Base-by-base conservation (phyloP, 1,140 invertebrate species). In the Heliothis subflexa region DNA sequence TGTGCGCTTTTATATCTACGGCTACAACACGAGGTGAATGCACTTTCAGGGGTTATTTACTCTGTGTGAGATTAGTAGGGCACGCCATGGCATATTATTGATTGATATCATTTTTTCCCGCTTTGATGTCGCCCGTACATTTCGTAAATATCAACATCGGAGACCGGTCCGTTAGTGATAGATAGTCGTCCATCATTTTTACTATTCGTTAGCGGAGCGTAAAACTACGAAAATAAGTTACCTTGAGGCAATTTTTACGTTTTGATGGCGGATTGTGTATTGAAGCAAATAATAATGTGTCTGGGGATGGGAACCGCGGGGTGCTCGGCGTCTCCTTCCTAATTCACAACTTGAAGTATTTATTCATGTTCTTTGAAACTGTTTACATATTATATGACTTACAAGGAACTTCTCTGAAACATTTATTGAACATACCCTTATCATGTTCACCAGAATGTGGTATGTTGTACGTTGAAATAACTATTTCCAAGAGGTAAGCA, bases 91-190 rank as follows among this genome's bases (percentile, higher is more conserved):
- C 76, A 79, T 81, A 80, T 82, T 87, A 89, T 91, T 89, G 87
- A 91, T 92, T 89, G 83, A 88, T 89, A 84, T 83, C 81, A 86
- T 76, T 86, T 87, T 88, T 83, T 85, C 72, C 33, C 80, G 79
- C 61, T 86, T 82, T 84, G 74, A 70, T 83, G 74, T 81, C 57
- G 70, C 83, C 78, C 74, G 79, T 78, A 83, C 81, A 87, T 86
- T 74, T 70, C 73, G 59, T 74, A 78, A 75, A 59, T 61, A 78
- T 50, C 55, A 64, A 78, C 21, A 59, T 11, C 40, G 49, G 21
- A 68, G 49, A 68, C 66, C 21, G 62, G 75, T 68, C 78, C 78
- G 78, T 70, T 77, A 82, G 80, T 78, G 66, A 76, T 81, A 78
- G 78, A 68, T 81, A 78, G 78, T 83, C 82, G 79, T 82, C 77